Conservation (phyloP, 30 jellyfish, hydroid and myxozoan species). For the Hydra vulgaris region DNA sequence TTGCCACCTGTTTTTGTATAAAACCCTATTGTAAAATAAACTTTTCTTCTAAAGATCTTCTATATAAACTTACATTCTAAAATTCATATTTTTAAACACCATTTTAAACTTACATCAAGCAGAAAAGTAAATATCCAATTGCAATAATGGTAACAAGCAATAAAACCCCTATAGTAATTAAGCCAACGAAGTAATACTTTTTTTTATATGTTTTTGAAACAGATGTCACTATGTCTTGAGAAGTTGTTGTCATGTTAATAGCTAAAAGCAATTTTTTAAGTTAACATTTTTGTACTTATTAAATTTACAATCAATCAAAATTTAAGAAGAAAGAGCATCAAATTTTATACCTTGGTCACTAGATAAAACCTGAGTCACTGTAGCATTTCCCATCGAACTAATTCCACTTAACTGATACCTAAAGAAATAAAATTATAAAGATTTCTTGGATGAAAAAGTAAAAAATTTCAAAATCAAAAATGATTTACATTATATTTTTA, state of each 20-base stretch:
- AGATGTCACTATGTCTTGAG: background rate
- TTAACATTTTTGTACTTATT: too few relatives aligned
- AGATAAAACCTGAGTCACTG: background rate
- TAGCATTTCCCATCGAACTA: background rate
- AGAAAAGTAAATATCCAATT: background rate
- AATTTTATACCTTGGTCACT: background rate
- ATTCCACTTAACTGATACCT: background rate
- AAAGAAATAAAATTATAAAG: too few relatives aligned
- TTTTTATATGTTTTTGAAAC: background rate
- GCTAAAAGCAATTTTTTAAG: background rate
- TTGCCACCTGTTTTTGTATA: background rate
- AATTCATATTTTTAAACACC: background rate
- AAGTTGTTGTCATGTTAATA: background rate
- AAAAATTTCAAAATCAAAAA: too few relatives aligned
- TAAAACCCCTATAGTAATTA: constrained; percentile 4
- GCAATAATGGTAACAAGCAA: background rate
- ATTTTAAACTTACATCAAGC: background rate
- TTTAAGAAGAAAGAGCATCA: too few relatives aligned
- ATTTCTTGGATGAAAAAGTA: background rate
- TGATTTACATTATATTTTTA: constrained; percentile 7
- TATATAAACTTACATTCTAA: too few relatives aligned
- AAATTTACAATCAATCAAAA: too few relatives aligned
- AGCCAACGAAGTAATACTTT: constrained; percentile 10
- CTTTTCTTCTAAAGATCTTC: background rate
- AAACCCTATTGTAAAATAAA: background rate